These are phyloP conservation scores for Cryptus armator DNA, from an alignment of 2,888 invertebrate genomes.

Conservation along the genomic window DNA sequence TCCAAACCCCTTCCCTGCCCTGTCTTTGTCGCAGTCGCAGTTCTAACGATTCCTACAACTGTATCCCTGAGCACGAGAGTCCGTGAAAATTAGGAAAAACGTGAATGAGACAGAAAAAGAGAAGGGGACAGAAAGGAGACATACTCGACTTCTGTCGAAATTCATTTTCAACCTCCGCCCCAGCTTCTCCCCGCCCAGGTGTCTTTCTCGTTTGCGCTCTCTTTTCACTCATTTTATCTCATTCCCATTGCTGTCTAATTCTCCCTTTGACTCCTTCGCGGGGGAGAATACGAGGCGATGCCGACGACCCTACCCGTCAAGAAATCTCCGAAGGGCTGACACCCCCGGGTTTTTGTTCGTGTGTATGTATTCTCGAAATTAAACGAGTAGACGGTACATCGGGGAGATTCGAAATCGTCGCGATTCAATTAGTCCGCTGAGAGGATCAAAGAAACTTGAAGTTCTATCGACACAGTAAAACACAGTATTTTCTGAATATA, in stretches of 20 bases:
- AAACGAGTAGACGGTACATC: slow-evolving; percentile 31
- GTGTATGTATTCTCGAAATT: slow-evolving; percentile 57
- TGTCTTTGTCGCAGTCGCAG: background rate
- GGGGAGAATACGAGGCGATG: slow-evolving; percentile 17
- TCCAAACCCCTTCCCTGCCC: background rate
- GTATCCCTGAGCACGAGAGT: background rate
- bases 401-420: slow-evolving; percentile 43
- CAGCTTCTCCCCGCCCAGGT: background rate
- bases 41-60: slow-evolving; percentile 24
- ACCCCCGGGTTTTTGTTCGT: slow-evolving; percentile 56
- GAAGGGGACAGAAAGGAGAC: slow-evolving; percentile 1
- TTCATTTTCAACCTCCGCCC: slow-evolving; percentile 59
- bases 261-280: slow-evolving; percentile 56
- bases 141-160: slow-evolving; percentile 62
- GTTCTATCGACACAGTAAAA: slow-evolving; percentile 48
- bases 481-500: slow-evolving; percentile 18
- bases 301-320: slow-evolving; percentile 56
- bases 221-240: slow-evolving; percentile 34
- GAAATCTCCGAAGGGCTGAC: slow-evolving; percentile 64
- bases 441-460: slow-evolving; percentile 59
- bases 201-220: slow-evolving; percentile 26
- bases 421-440: slow-evolving; percentile 60
- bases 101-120: background rate
- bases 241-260: slow-evolving; percentile 35
- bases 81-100: slow-evolving; percentile 31